phyloP scores from a whole-genome alignment of 2,113 vertebrate genomes.

The Stegastes partitus region DNA sequence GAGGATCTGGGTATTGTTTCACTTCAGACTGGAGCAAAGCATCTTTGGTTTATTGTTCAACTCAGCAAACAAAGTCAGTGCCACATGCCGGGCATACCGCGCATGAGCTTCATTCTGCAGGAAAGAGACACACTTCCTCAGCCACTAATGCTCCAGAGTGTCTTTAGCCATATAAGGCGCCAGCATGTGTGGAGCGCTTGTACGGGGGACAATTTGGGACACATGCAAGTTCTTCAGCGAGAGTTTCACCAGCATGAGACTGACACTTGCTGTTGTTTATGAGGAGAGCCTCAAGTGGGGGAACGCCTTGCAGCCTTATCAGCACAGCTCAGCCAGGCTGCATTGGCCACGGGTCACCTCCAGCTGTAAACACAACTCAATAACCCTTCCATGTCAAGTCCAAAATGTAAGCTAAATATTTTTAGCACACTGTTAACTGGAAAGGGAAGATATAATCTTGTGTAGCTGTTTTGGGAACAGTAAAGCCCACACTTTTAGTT shows the following conservation, averaged over 20 bases:
- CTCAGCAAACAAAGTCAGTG: slow-evolving; percentile 52
- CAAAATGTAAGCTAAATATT: slow-evolving; percentile 35
- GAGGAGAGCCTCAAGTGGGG: slow-evolving; percentile 12
- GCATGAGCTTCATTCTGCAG: slow-evolving; percentile 34
- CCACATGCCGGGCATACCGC: slow-evolving; percentile 71
- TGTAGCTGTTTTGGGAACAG: slow-evolving; percentile 9
- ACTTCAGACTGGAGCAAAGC: not conserved
- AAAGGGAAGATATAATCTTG: slow-evolving; percentile 53
- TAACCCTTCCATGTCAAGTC: slow-evolving; percentile 9
- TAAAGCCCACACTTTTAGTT: not conserved
- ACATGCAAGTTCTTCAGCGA: not conserved
- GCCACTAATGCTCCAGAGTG: slow-evolving; percentile 1
- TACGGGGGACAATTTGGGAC: not conserved
- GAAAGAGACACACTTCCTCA: slow-evolving; percentile 46
- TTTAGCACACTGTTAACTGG: slow-evolving; percentile 50
- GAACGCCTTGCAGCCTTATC: slow-evolving; percentile 64
- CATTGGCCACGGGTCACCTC: slow-evolving; percentile 31
- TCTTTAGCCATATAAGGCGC: slow-evolving; percentile 60
- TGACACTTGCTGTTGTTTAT: slow-evolving; percentile 48
- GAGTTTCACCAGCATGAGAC: not conserved
- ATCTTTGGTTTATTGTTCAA: slow-evolving; percentile 53
- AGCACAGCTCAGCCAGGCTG: slow-evolving; percentile 37
- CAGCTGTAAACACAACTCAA: slow-evolving; percentile 62
- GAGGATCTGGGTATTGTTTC: slow-evolving; percentile 55
- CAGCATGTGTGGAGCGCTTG: not conserved